Evolutionary conservation across 2,113 vertebrate species (phyloP).

Genomic region (Calidris pygmaea): DNA sequence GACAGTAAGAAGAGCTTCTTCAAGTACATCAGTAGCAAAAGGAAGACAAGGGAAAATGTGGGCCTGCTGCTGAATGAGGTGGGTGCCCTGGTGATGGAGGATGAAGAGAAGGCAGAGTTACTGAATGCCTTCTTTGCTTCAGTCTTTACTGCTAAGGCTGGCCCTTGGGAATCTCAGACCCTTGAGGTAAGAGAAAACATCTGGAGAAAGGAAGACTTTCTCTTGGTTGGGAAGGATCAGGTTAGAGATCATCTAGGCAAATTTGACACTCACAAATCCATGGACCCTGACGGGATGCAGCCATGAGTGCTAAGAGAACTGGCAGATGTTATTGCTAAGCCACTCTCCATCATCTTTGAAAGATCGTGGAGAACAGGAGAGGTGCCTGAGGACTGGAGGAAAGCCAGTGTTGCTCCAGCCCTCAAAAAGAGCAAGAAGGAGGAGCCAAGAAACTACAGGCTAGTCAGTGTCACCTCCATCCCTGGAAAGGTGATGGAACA

Average conservation of each 20-base stretch:
- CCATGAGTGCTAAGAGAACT: neutral
- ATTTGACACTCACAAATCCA: neutral
- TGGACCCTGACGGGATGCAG: neutral
- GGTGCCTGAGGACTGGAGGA: neutral
- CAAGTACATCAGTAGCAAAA: neutral
- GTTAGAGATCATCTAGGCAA: neutral
- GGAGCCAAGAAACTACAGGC: neutral
- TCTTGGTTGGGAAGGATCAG: neutral
- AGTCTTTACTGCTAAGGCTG: neutral
- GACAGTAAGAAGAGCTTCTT: neutral
- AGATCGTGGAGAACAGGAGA: neutral
- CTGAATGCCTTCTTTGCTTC: neutral
- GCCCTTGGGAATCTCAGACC: neutral
- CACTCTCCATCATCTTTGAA: neutral
- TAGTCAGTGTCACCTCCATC: too few species aligned
- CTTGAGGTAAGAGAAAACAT: neutral
- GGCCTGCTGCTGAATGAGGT: neutral
- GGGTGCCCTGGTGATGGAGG: neutral
- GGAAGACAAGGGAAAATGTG: neutral
- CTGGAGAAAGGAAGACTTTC: neutral
- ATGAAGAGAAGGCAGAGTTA: neutral
- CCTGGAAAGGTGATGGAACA: too few species aligned
- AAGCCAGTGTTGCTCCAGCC: neutral
- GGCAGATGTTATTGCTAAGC: neutral
- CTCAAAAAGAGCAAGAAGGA: neutral